phyloP scores from a whole-genome alignment of 2,888 invertebrate genomes.

The Diplolepis rosae region DNA sequence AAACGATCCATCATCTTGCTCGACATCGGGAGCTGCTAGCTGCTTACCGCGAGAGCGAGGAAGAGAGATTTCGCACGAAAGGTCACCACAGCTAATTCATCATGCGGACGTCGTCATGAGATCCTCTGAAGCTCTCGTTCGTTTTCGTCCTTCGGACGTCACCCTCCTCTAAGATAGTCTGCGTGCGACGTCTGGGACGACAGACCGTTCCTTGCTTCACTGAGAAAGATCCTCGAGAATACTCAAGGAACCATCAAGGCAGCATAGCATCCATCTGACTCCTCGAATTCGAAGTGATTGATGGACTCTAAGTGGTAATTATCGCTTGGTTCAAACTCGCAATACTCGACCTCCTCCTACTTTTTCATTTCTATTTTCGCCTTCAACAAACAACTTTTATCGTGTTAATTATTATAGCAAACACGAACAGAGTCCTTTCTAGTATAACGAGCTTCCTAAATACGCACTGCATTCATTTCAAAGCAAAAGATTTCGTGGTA shows the following conservation, averaged over 20 bases:
- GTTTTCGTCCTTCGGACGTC: constrained; percentile 2
- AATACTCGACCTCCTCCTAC: neutral
- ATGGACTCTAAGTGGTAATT: neutral
- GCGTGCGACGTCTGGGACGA: constrained; percentile 3
- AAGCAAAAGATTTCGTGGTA: no score
- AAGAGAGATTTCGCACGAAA: constrained; percentile 69
- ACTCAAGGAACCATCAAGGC: constrained; percentile 8
- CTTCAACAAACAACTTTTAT: neutral
- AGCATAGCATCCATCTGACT: neutral
- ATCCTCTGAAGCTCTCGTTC: constrained; percentile 9
- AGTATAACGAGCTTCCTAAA: neutral
- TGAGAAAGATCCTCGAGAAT: constrained; percentile 10
- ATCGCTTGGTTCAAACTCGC: constrained; percentile 4
- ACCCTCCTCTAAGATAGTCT: neutral
- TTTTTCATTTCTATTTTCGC: neutral
- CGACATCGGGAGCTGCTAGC: constrained; percentile 65
- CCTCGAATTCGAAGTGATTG: neutral
- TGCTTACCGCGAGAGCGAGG: constrained; percentile 64
- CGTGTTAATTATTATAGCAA: neutral
- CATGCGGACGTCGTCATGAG: constrained; percentile 57
- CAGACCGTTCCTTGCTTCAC: neutral
- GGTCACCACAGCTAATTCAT: constrained; percentile 71
- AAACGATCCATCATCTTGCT: constrained; percentile 70
- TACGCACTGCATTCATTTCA: neutral
- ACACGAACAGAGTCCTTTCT: no score